These are phyloP conservation scores for Rhineura floridana DNA, from an alignment of 2,113 vertebrate species.

Conservation along the genomic window DNA sequence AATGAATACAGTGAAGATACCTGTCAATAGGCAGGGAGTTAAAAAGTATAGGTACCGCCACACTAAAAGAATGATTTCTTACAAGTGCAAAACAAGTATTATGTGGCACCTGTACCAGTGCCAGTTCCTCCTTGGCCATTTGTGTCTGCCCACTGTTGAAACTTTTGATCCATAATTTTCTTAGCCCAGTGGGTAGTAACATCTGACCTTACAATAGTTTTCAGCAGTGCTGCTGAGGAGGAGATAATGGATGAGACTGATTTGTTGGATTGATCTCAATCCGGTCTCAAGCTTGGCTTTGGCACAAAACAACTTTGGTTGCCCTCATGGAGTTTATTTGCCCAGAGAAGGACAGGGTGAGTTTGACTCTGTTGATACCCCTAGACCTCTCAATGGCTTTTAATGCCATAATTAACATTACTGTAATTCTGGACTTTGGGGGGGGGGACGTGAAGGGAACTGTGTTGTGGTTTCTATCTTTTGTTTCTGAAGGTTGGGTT, in stretches of 20 bases:
- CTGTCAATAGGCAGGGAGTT: too few species aligned
- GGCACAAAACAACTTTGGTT: background rate
- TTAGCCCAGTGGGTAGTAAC: background rate
- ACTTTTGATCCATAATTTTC: background rate
- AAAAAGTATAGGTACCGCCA: too few species aligned
- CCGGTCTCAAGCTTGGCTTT: background rate
- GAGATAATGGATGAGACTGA: background rate
- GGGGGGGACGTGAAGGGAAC: too few species aligned
- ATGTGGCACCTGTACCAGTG: too few species aligned
- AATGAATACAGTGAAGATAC: too few species aligned
- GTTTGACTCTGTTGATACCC: background rate
- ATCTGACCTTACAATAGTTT: background rate
- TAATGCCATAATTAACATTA: background rate
- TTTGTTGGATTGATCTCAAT: background rate
- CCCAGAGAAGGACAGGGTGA: background rate
- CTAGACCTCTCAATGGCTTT: background rate
- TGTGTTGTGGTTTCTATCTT: too few species aligned
- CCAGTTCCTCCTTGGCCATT: background rate
- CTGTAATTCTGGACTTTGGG: too few species aligned
- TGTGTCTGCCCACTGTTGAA: constrained; percentile 5
- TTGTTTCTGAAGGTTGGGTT: too few species aligned
- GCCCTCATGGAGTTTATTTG: background rate
- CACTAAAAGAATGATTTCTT: too few species aligned
- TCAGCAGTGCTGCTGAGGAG: background rate
- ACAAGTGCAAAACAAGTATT: too few species aligned